Evolutionary conservation across 2,888 invertebrate species (phyloP).

Genomic region (Isotomurus palustris): DNA sequence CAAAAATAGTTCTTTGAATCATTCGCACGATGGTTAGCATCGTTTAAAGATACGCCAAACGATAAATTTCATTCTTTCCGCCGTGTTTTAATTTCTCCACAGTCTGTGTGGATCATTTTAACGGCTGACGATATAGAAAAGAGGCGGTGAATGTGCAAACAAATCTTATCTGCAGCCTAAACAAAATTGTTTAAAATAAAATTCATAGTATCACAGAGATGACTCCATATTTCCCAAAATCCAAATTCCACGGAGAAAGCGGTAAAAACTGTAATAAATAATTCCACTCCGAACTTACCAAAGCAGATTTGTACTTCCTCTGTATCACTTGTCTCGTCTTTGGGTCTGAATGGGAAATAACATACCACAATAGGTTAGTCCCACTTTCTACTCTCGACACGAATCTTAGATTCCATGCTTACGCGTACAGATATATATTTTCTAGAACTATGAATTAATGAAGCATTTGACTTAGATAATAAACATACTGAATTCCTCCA

Average conservation of each 20-base stretch:
- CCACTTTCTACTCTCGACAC: too few species aligned
- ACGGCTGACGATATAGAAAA: conserved; percentile 66
- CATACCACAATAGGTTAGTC: neutral
- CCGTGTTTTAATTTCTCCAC: too few species aligned
- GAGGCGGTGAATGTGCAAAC: conserved; percentile 71
- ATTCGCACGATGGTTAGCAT: too few species aligned
- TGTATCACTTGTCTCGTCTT: conserved; percentile 94
- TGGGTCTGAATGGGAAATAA: conserved; percentile 66
- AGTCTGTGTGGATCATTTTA: conserved; percentile 47
- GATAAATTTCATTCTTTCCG: too few species aligned
- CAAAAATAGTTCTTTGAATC: too few species aligned
- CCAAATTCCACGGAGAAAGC: neutral
- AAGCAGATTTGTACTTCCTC: conserved; percentile 93
- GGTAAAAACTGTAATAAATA: neutral
- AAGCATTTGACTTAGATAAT: conserved; percentile 12
- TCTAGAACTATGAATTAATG: neutral
- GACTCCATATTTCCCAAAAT: neutral
- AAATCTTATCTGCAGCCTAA: conserved; percentile 68
- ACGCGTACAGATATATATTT: too few species aligned
- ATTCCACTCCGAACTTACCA: conserved; percentile 66
- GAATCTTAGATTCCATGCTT: too few species aligned
- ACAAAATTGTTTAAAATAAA: conserved; percentile 13
- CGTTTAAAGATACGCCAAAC: too few species aligned
- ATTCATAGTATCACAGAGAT: neutral
- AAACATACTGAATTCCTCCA: conserved; percentile 99